Base-by-base conservation (phyloP, 2,113 vertebrate genomes). In the Rissa tridactyla region DNA sequence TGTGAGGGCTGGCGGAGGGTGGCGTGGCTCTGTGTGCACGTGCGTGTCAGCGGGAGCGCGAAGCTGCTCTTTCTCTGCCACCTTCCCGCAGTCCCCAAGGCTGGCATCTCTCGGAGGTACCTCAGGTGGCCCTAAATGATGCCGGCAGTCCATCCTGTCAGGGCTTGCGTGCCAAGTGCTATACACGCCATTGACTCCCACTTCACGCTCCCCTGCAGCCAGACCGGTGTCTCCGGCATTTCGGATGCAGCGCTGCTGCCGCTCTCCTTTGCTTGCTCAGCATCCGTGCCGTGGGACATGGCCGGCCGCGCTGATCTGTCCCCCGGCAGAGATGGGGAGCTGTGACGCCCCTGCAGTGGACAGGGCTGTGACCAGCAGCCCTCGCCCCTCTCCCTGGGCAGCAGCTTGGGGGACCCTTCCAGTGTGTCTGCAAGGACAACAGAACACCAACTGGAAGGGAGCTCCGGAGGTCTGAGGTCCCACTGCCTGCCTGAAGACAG, bases 291-390 rank as follows among this genome's bases (percentile, higher is more conserved):
- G 0, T 1, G 8, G 84, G 32, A 51, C 27, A 1, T 12, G 47
- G 21, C 30, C 1, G 1, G 19, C 30, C 2, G 2, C 0, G 1
- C 40, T 1, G 3, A 55, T 5, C 55, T 42, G 42, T 12, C 6
- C 26, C 26, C 10, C 1, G 0, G 25, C 3, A 4, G 42, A 17
- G 36, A 26, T 2, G 4, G 36, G 30, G 26, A 58, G 26, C 26
- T 46, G 6, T 79, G 66, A 38, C 21, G 20, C 40, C 21, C 5
- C 22, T 23, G 27, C 1, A 1, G 2, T 2, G 3, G 22, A 10
- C 12, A 14, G 51, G 46, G 46, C 60, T 64, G 9, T 29, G 49
- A 22, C 27, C 34, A 13, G 47, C 22, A 57, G 49, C 42, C 57
- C 27, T 64, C 4, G 0, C 29, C 20, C 32, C 34, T 10, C n/a